Evolutionary conservation across 2,113 vertebrate species (phyloP).

Genomic region (Poeciliopsis retropinna): DNA sequence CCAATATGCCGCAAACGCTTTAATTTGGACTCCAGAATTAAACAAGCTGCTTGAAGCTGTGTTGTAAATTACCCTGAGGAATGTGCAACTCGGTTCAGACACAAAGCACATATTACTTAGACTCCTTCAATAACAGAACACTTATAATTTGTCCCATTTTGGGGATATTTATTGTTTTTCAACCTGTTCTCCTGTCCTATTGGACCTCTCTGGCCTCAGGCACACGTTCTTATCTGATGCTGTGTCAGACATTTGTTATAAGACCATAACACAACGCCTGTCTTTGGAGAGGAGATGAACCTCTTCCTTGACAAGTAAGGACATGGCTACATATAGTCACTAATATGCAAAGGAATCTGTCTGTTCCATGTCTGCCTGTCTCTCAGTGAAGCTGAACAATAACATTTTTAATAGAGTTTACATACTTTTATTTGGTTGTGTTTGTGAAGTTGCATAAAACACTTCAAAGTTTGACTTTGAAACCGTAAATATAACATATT

Average conservation of each 20-base stretch:
- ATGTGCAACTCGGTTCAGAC: constrained; percentile 79
- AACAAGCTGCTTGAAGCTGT: constrained; percentile 82
- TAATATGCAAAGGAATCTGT: constrained; percentile 35
- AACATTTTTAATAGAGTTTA: constrained; percentile 1
- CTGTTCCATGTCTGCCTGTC: constrained; percentile 41
- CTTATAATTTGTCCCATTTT: constrained; percentile 83
- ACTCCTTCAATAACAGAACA: constrained; percentile 66
- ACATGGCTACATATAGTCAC: constrained; percentile 51
- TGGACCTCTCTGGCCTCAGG: constrained; percentile 73
- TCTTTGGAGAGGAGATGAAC: constrained; percentile 42
- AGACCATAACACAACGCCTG: constrained; percentile 58
- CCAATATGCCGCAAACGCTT: constrained; percentile 84
- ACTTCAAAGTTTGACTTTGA: background rate
- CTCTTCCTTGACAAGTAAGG: constrained; percentile 72
- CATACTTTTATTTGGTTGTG: background rate
- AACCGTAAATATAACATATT: background rate
- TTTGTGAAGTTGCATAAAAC: background rate
- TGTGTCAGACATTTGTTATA: constrained; percentile 80
- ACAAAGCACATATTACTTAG: constrained; percentile 73
- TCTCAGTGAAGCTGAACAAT: background rate
- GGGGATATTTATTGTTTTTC: constrained; percentile 77
- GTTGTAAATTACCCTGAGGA: constrained; percentile 87
- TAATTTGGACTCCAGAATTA: constrained; percentile 83
- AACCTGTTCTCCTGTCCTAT: constrained; percentile 74
- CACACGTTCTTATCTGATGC: constrained; percentile 76